Evolutionary conservation across 2,888 invertebrate species (phyloP).

Genomic region (Anorthoa munda): DNA sequence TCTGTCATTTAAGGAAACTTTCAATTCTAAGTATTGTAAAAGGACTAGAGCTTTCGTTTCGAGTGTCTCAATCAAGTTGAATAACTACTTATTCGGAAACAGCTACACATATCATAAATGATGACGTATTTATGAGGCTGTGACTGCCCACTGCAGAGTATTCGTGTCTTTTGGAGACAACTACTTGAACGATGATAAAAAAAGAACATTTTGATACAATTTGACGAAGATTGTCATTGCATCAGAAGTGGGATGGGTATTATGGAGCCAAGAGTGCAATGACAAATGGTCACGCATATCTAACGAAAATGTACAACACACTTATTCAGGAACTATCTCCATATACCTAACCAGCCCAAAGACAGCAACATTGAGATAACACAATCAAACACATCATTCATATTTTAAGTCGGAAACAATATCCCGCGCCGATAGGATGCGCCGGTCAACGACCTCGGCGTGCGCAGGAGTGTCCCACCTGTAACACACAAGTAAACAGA

Average conservation of each 20-base stretch:
- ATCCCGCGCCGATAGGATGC: constrained; percentile 65
- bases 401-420: constrained; percentile 64
- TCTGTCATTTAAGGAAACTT: background rate
- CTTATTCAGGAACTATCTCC: background rate
- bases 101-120: background rate
- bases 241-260: background rate
- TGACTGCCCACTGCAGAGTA: background rate
- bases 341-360: background rate
- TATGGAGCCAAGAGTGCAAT: background rate
- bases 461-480: constrained; percentile 67
- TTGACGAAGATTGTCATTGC: background rate
- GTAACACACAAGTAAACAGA: constrained; percentile 39
- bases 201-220: background rate
- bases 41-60: background rate
- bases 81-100: background rate
- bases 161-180: background rate
- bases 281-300: background rate
- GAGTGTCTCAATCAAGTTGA: constrained; percentile 6
- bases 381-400: constrained; percentile 44
- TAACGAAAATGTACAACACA: background rate
- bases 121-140: background rate
- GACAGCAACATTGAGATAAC: constrained; percentile 25
- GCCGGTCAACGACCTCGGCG: constrained; percentile 65
- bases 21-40: background rate
- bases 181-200: background rate